Conservation (phyloP, 1,140 invertebrate species). For the Bombus waltoni region DNA sequence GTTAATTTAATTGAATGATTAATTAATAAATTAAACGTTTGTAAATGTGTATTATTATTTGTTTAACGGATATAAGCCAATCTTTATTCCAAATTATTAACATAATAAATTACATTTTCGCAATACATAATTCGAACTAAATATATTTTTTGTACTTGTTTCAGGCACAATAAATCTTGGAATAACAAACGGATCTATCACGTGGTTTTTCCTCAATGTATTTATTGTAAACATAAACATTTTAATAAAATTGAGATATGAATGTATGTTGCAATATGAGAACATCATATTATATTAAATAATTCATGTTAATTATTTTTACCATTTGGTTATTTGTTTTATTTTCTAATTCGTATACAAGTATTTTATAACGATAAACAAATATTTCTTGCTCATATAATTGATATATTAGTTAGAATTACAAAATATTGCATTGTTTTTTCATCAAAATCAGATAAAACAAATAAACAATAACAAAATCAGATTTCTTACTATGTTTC, state of each 20-base stretch:
- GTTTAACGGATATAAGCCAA: background rate
- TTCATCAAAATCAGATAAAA: background rate
- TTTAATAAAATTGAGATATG: constrained; percentile 53
- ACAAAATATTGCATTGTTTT: background rate
- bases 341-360: background rate
- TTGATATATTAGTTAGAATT: background rate
- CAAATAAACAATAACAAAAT: background rate
- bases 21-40: no score
- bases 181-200: constrained; percentile 28
- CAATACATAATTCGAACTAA: constrained; percentile 7
- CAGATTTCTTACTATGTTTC: background rate
- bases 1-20: no score
- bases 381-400: background rate
- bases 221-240: constrained; percentile 53
- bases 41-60: no score
- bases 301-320: constrained; percentile 16
- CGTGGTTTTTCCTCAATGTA: constrained; percentile 35
- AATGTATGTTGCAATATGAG: constrained; percentile 20
- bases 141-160: constrained; percentile 30
- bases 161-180: constrained; percentile 30
- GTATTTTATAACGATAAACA: background rate
- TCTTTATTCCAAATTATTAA: background rate
- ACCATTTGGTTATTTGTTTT: background rate
- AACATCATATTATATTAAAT: constrained; percentile 14
- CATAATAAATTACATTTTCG: background rate